Evolutionary conservation across 2,113 vertebrate species (phyloP).

Genomic region (Deroptyus accipitrinus): DNA sequence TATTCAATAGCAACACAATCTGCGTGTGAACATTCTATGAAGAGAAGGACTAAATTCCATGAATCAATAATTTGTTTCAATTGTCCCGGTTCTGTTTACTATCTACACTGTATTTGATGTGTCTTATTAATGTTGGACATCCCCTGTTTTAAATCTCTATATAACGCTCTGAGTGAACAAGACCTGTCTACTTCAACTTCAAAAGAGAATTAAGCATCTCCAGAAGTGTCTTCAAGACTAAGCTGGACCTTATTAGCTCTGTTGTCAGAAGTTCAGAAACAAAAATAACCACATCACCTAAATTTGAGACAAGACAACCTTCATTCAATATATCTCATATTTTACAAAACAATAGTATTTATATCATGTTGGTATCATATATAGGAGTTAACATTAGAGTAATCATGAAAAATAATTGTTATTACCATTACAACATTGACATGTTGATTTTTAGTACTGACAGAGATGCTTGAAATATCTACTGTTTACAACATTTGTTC

Average conservation of each 20-base stretch:
- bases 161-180: neutral
- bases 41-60: slow-evolving; percentile 18
- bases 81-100: slow-evolving; percentile 41
- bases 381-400: neutral
- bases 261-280: neutral
- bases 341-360: neutral
- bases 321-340: neutral
- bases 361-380: neutral
- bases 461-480: slow-evolving; percentile 4
- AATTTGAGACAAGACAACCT: neutral
- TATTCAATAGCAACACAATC: slow-evolving; percentile 36
- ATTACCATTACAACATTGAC: neutral
- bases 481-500: slow-evolving; percentile 51
- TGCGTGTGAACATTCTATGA: slow-evolving; percentile 15
- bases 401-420: neutral
- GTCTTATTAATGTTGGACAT: neutral
- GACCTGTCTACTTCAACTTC: neutral
- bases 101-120: neutral
- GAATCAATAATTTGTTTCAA: slow-evolving; percentile 47
- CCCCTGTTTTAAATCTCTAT: neutral
- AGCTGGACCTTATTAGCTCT: neutral
- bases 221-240: neutral
- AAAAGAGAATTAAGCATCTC: neutral
- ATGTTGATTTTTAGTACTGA: slow-evolving; percentile 54
- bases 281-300: neutral